Conservation (phyloP, 2,113 vertebrate genomes). For the Mormoops blainvillei region DNA sequence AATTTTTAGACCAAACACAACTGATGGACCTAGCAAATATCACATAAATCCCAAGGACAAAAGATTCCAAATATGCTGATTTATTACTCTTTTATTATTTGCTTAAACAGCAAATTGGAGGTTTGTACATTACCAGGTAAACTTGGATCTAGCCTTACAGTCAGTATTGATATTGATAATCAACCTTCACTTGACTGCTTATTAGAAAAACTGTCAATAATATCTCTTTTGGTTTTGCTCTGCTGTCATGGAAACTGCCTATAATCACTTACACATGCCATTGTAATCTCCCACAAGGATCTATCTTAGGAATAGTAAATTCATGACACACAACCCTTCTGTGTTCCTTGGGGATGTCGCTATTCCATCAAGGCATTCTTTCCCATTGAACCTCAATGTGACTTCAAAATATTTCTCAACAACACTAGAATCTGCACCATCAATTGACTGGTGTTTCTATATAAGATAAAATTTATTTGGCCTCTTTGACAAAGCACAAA, state of each 20-base stretch:
- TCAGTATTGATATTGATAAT: not conserved
- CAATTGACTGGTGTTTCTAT: not conserved
- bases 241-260: not conserved
- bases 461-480: not conserved
- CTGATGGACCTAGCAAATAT: not conserved
- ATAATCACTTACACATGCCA: not conserved
- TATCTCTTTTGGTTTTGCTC: not conserved
- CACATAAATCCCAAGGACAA: not conserved
- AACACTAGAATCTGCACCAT: not conserved
- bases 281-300: not conserved
- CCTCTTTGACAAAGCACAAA: not conserved
- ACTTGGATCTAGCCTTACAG: not conserved
- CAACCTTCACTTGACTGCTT: not conserved
- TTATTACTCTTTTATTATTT: not conserved
- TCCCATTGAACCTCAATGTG: not conserved
- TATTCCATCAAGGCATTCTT: not conserved
- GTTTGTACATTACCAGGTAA: not conserved
- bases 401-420: not conserved
- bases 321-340: not conserved
- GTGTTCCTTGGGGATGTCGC: not conserved
- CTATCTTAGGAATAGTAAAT: not conserved
- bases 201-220: not conserved
- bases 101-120: not conserved
- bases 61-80: not conserved
- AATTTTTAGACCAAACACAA: constrained; percentile 32